Evolutionary conservation across 2,797 vertebrate genomes (phyloP).

Genomic region (Notoglanidium macrostoma): DNA sequence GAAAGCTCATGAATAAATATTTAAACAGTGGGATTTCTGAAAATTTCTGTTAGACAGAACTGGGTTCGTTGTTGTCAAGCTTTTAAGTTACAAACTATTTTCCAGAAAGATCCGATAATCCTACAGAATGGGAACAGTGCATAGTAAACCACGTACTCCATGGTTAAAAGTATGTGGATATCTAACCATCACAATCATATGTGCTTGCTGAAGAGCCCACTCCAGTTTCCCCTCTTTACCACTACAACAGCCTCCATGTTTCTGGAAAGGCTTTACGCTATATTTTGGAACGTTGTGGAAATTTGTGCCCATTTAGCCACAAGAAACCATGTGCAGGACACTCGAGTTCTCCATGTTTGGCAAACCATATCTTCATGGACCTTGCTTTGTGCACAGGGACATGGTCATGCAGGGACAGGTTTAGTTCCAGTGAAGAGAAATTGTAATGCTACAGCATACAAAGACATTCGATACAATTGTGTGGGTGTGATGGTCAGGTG

Average conservation of each 20-base stretch:
- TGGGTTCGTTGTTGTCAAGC: not conserved
- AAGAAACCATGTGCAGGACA: not conserved
- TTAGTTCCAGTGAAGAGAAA: not conserved
- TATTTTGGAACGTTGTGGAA: not conserved
- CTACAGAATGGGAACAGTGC: not conserved
- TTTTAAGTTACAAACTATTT: not conserved
- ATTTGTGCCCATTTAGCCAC: not conserved
- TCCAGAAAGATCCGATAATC: not conserved
- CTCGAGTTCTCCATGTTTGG: not conserved
- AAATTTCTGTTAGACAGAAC: not conserved
- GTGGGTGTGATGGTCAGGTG: not conserved
- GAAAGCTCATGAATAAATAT: not conserved
- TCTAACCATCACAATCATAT: not conserved
- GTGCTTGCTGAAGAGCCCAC: not conserved
- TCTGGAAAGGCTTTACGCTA: not conserved
- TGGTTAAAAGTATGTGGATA: not conserved
- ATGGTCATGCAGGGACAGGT: too few species aligned
- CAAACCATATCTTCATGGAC: not conserved
- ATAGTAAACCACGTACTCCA: not conserved
- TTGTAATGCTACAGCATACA: not conserved
- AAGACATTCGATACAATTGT: not conserved
- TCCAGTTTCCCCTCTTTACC: not conserved
- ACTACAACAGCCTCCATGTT: not conserved
- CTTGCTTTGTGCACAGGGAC: not conserved
- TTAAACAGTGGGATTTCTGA: not conserved